Conservation (phyloP, 2,113 vertebrate genomes). For the Oreochromis aureus region DNA sequence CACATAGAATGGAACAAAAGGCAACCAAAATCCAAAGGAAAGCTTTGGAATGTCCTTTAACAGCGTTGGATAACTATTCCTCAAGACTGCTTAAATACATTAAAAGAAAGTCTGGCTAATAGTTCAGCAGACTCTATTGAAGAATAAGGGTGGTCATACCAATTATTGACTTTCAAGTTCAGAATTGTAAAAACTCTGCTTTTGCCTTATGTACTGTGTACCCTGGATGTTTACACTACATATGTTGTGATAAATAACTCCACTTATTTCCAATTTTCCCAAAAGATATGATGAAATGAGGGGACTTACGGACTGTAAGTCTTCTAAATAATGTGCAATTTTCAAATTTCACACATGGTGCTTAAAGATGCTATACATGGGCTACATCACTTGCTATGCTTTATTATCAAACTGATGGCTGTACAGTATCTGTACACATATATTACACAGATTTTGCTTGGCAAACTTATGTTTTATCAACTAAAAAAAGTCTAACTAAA, state of each 20-base stretch:
- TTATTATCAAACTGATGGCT: neutral
- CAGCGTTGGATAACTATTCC: rapidly evolving
- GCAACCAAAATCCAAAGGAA: neutral
- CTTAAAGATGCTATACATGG: neutral
- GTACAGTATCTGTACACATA: too few species aligned
- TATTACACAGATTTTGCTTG: neutral
- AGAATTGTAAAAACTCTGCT: neutral
- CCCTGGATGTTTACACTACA: neutral
- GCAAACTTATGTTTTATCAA: neutral
- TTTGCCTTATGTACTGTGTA: neutral
- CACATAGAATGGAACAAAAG: neutral
- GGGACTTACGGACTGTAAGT: neutral
- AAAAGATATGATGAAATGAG: neutral
- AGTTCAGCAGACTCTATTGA: neutral
- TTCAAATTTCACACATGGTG: neutral
- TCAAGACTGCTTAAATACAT: neutral
- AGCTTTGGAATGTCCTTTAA: neutral
- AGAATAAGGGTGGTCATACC: neutral
- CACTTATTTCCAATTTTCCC: neutral
- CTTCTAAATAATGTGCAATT: neutral
- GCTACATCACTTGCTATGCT: neutral
- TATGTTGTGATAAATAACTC: neutral
- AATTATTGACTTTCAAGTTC: neutral
- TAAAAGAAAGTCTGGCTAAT: neutral
- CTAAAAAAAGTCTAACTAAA: neutral